Percentiles rank a stretch among this genome's conserved stretches.
These are phyloP conservation scores for Notiomystis cincta DNA, from an alignment of 2,113 vertebrate species.

Conservation along the genomic window DNA sequence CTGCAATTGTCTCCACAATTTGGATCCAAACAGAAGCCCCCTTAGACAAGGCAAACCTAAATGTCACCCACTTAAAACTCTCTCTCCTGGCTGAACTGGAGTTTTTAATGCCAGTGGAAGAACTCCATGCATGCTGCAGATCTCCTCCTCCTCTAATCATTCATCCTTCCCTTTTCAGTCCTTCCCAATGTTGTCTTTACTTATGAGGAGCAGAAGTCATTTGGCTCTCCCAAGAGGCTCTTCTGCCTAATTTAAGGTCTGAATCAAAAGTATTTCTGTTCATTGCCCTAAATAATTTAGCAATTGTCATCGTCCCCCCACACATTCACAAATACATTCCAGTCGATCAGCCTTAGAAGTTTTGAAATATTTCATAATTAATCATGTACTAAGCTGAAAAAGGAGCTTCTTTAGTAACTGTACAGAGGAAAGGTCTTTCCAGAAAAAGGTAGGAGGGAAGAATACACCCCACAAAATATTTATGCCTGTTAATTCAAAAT, in stretches of 20 bases:
- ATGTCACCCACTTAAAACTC: not conserved
- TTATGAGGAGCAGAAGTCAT: not conserved
- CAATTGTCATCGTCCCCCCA: not conserved
- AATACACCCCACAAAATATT: not conserved
- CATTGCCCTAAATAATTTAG: not conserved
- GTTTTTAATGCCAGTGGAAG: not conserved
- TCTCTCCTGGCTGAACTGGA: not conserved
- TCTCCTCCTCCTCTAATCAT: not conserved
- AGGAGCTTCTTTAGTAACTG: not conserved
- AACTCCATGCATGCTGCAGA: accelerated
- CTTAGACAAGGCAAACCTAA: not conserved
- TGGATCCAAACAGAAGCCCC: not conserved
- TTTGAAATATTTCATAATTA: not conserved
- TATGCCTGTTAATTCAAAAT: not conserved
- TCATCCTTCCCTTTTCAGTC: not conserved
- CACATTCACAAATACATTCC: not conserved
- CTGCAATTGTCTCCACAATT: not conserved
- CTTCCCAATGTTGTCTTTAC: not conserved
- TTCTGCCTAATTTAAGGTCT: not conserved
- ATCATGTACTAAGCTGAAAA: not conserved
- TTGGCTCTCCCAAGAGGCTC: not conserved
- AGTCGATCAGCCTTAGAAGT: not conserved
- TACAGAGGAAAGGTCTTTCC: not conserved
- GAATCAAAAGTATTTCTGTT: not conserved
- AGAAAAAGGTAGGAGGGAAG: not conserved